These are phyloP conservation scores for Enteromius paludinosus DNA, from an alignment of 2,797 vertebrate genomes.

Conservation along the genomic window DNA sequence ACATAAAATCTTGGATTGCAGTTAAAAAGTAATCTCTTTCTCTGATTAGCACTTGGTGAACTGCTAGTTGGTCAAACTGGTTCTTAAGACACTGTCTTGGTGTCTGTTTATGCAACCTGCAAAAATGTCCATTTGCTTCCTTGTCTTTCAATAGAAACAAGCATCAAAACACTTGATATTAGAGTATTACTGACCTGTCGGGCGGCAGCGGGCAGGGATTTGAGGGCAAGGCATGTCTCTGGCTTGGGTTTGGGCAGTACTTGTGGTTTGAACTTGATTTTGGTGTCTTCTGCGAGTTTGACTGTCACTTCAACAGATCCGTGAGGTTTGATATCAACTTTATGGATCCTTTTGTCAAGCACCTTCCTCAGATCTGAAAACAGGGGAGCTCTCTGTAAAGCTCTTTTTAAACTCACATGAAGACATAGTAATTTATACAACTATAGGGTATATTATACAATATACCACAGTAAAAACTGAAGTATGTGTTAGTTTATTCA, in stretches of 20 bases:
- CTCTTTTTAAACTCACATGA: too few relatives aligned
- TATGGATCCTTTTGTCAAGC: slow-evolving; percentile 57
- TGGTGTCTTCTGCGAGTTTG: slow-evolving; percentile 26
- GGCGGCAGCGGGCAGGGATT: not conserved
- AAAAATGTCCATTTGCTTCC: not conserved
- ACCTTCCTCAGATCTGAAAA: slow-evolving; percentile 60
- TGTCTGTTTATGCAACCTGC: not conserved
- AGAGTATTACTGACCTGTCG: slow-evolving; percentile 35
- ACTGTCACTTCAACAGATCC: slow-evolving; percentile 60
- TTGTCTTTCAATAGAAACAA: not conserved
- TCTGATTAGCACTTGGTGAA: not conserved
- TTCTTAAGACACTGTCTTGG: not conserved
- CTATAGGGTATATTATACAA: too few relatives aligned
- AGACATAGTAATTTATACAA: too few relatives aligned
- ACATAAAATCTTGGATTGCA: too few relatives aligned
- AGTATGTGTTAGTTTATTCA: too few relatives aligned
- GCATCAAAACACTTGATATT: not conserved
- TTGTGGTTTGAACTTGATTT: slow-evolving; percentile 10
- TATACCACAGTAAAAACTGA: too few relatives aligned
- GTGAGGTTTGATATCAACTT: slow-evolving; percentile 52
- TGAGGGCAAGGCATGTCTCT: not conserved
- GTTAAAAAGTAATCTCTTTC: not conserved
- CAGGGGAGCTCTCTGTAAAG: not conserved
- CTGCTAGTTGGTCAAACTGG: not conserved
- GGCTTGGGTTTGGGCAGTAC: not conserved